Evolutionary conservation across 2,888 invertebrate genomes (phyloP), one percentile per base, ranked within the genome.

Genomic region (Scaptomyza polygonia): DNA sequence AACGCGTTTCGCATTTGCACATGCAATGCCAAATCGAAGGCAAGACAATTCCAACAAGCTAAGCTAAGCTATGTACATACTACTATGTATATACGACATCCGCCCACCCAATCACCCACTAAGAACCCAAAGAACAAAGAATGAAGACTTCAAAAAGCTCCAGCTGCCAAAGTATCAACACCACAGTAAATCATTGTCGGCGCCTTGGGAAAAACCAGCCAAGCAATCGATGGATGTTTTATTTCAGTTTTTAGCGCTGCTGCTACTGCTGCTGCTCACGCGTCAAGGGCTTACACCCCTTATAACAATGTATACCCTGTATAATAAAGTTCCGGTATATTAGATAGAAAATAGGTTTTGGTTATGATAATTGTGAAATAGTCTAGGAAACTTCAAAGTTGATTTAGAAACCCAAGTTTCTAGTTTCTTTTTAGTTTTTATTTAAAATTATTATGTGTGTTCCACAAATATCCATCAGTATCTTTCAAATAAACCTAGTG

Each of bases 191-290:
- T 73, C 74, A 68, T 30, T 51, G 58, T 30, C 52, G 59, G 54
- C 57, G 62, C 73, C 73, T 73, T 73, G 73, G 71, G 53, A 61
- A 71, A 73, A 71, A 75, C 49, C 73, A 73, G 62, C 72, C 51
- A 76, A 71, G 67, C 76, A 72, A 72, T 76, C 72, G 72, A 75
- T 52, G 34, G 54, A 61, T 39, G 36, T 36, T 36, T 36, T 36
- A n/a, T 34, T 47, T 51, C 52, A 30, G 4, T 21, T 21, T 21
- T 21, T 21, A 21, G 21, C 21, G 2, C 21, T 21, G 21, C 21
- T 25, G 25, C 54, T 48, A 25, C 45, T 44, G 40, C 44, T 40
- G 45, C 32, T 43, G 58, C 51, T 55, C n/a, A 66, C 14, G 57
- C 62, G 66, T 71, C 72, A 75, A 74, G 76, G 76, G 63, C 16